Conservation (phyloP, 2,113 vertebrate species). For the Zosterops pallidus region DNA sequence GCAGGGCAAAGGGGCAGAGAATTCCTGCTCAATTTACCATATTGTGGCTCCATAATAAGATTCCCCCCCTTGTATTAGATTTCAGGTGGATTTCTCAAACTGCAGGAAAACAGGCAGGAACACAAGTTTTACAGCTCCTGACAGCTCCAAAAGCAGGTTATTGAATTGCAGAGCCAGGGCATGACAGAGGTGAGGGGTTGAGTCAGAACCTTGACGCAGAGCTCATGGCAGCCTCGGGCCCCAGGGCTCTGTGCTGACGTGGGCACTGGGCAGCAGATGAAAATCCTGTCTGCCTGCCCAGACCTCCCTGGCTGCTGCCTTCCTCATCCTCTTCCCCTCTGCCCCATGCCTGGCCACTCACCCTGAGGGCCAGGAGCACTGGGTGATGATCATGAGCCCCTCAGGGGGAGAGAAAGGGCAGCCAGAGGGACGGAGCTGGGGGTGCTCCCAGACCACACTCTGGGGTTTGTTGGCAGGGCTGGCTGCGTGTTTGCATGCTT, state of each 20-base stretch:
- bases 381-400: background rate
- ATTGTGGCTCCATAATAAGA: background rate
- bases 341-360: too few species aligned
- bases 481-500: accelerated
- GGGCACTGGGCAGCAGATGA: background rate
- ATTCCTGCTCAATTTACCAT: background rate
- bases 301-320: background rate
- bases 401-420: background rate
- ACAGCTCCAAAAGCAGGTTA: background rate
- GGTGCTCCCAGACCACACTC: background rate
- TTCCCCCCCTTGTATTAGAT: background rate
- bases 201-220: background rate
- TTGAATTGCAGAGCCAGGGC: background rate
- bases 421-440: background rate
- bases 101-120: background rate
- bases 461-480: background rate
- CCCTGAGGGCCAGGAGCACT: background rate
- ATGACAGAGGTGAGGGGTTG: background rate
- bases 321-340: background rate
- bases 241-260: background rate
- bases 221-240: background rate
- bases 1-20: background rate
- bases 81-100: background rate
- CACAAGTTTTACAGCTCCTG: background rate
- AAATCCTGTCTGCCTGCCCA: background rate